phyloP scores from a whole-genome alignment of 2,113 vertebrate genomes.

The Bostrychus sinensis region DNA sequence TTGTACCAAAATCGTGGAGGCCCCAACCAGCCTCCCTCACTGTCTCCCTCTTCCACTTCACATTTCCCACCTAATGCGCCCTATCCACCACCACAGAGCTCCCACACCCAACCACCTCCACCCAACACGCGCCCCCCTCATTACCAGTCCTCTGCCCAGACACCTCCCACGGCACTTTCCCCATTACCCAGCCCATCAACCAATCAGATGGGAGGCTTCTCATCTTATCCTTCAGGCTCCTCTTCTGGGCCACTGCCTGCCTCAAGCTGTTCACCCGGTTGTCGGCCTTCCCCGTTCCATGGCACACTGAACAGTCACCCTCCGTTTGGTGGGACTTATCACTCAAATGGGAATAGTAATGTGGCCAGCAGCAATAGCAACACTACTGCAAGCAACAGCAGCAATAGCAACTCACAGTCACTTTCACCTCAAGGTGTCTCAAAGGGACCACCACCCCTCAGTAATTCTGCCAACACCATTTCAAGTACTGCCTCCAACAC shows the following conservation, averaged over 20 bases:
- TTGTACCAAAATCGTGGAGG: slow-evolving; percentile 77
- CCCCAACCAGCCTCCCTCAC: slow-evolving; percentile 72
- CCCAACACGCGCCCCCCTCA: slow-evolving; percentile 72
- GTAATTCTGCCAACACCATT: slow-evolving; percentile 62
- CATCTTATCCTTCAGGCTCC: slow-evolving; percentile 73
- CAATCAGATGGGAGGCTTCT: slow-evolving; percentile 78
- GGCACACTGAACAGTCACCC: slow-evolving; percentile 79
- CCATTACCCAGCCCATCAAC: slow-evolving; percentile 81
- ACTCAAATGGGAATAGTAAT: slow-evolving; percentile 74
- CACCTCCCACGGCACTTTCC: slow-evolving; percentile 77
- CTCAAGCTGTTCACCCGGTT: slow-evolving; percentile 76
- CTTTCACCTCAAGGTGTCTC: slow-evolving; percentile 76
- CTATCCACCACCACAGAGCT: slow-evolving; percentile 67
- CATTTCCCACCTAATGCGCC: slow-evolving; percentile 68
- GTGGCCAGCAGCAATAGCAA: slow-evolving; percentile 72
- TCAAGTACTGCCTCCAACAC: slow-evolving; percentile 55
- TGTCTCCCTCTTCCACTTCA: slow-evolving; percentile 73
- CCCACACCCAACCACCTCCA: slow-evolving; percentile 70
- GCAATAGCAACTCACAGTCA: slow-evolving; percentile 71
- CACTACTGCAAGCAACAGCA: slow-evolving; percentile 65
- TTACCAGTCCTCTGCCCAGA: slow-evolving; percentile 78
- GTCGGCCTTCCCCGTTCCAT: slow-evolving; percentile 77
- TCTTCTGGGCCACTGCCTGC: slow-evolving; percentile 65
- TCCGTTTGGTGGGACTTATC: slow-evolving; percentile 76
- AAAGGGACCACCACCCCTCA: slow-evolving; percentile 77